Evolutionary conservation across 2,113 vertebrate genomes (phyloP).

Genomic region (Zapornia atra): DNA sequence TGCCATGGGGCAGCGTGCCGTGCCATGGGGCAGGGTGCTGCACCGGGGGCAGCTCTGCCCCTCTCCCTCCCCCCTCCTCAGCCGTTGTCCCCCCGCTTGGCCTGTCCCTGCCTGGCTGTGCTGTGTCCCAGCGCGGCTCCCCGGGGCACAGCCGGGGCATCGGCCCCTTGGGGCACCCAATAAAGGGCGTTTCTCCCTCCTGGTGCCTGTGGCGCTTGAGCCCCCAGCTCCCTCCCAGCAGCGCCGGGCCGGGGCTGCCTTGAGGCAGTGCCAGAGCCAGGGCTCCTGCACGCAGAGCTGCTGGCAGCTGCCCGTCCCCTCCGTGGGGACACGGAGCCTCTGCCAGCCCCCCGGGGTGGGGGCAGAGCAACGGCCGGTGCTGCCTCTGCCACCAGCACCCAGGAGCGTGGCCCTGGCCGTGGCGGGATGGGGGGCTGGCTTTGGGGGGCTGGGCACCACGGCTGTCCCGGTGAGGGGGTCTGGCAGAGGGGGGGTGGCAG

Average conservation of each 20-base stretch:
- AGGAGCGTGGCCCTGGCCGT: accelerated
- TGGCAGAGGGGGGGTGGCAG: not conserved
- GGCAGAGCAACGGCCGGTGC: accelerated
- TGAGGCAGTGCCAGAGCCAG: accelerated
- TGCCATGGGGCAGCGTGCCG: no score
- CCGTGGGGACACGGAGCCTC: accelerated
- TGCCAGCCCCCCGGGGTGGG: accelerated
- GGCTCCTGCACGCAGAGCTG: accelerated
- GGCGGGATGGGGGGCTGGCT: not conserved
- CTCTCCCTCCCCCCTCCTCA: accelerated
- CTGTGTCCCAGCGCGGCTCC: not conserved
- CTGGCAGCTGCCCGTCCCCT: not conserved
- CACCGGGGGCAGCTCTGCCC: not conserved
- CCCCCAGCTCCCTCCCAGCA: accelerated
- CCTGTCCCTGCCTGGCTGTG: accelerated
- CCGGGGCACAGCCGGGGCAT: accelerated
- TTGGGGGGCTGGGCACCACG: not conserved
- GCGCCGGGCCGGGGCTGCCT: accelerated
- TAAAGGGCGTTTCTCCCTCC: not conserved
- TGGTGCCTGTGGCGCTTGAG: accelerated
- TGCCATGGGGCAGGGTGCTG: no score
- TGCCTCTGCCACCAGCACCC: not conserved
- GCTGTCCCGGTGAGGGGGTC: accelerated
- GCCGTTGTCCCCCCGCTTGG: accelerated
- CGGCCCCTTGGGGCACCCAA: not conserved